These are phyloP conservation scores for Oophaga sylvatica DNA, from an alignment of 2,797 vertebrate species.

Conservation along the genomic window DNA sequence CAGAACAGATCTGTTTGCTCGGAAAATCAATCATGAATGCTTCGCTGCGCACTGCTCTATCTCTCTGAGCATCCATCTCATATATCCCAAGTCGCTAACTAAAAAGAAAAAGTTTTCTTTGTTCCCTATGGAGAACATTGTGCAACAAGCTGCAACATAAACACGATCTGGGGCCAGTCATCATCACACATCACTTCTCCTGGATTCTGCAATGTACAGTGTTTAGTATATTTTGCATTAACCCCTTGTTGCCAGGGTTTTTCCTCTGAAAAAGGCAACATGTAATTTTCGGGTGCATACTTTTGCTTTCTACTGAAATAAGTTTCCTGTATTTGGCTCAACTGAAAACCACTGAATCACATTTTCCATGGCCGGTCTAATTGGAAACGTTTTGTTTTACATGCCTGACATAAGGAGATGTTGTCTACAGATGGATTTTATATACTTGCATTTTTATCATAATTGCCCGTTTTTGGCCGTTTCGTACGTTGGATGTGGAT, in stretches of 20 bases:
- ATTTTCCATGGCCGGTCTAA: slow-evolving; percentile 42
- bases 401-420: slow-evolving; percentile 17
- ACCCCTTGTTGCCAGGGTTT: background rate
- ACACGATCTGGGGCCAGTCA: background rate
- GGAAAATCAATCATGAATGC: slow-evolving; percentile 10
- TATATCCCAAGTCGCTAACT: background rate
- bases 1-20: slow-evolving; percentile 15
- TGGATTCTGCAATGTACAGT: background rate
- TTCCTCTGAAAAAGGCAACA: slow-evolving; percentile 1
- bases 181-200: slow-evolving; percentile 3
- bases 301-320: slow-evolving; percentile 4
- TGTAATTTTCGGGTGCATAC: background rate
- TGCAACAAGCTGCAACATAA: slow-evolving; percentile 4
- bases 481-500: slow-evolving; percentile 2
- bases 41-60: background rate
- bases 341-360: slow-evolving; percentile 27
- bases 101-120: background rate
- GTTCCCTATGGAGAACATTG: slow-evolving; percentile 22
- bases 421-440: slow-evolving; percentile 44
- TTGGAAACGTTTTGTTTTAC: slow-evolving; percentile 40
- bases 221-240: slow-evolving; percentile 17
- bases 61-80: background rate
- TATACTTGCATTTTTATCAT: slow-evolving; percentile 40
- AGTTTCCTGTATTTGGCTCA: slow-evolving; percentile 39
- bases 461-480: slow-evolving; percentile 13